Conservation (phyloP, 2,888 invertebrate species). For the Xestia c-nigrum region DNA sequence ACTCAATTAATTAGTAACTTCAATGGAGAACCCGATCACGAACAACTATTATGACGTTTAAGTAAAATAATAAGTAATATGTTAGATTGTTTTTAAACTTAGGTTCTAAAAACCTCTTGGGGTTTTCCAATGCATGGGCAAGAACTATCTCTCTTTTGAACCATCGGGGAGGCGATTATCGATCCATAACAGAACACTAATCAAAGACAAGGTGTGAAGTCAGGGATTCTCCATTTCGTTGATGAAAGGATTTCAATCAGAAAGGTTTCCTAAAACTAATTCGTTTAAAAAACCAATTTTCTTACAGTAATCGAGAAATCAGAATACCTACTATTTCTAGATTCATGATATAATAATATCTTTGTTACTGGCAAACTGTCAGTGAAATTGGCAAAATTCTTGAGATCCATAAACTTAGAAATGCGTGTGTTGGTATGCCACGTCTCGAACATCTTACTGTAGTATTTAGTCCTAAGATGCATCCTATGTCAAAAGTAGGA, state of each 20-base stretch:
- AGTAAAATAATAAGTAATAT: constrained; percentile 18
- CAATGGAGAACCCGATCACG: constrained; percentile 77
- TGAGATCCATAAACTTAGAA: background rate
- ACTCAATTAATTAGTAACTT: constrained; percentile 85
- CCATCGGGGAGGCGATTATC: background rate
- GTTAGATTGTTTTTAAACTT: background rate
- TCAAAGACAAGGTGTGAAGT: background rate
- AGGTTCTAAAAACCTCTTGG: background rate
- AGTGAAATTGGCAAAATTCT: background rate
- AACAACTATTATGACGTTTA: constrained; percentile 57
- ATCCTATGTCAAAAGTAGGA: background rate
- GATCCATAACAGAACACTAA: background rate
- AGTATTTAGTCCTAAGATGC: background rate
- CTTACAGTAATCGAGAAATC: background rate
- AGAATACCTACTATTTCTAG: background rate
- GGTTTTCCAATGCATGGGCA: background rate
- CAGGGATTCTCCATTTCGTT: background rate
- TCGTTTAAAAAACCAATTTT: background rate
- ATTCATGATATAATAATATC: background rate
- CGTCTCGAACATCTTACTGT: background rate
- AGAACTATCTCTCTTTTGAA: background rate
- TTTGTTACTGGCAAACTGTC: background rate
- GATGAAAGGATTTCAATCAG: background rate
- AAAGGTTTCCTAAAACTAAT: background rate
- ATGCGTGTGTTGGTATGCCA: background rate